These are phyloP conservation scores for Corvus hawaiiensis DNA, from an alignment of 2,113 vertebrate species.

Conservation along the genomic window DNA sequence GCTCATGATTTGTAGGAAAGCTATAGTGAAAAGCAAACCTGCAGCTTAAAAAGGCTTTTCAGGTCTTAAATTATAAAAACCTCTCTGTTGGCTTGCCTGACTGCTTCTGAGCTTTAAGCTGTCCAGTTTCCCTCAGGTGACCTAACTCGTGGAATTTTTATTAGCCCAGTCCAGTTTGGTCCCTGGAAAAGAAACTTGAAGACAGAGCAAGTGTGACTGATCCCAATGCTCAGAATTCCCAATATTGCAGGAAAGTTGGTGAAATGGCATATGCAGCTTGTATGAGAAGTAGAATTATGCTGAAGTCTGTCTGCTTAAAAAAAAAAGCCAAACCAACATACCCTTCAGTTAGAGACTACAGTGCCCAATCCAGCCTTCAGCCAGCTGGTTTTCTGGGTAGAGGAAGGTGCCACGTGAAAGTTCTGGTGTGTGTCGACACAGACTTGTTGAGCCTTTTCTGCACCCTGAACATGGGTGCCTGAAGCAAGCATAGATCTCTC, in stretches of 20 bases:
- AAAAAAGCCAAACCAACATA: neutral
- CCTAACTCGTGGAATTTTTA: neutral
- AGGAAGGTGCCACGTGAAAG: neutral
- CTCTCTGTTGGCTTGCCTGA: neutral
- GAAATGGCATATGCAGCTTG: neutral
- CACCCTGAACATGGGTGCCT: fast-evolving
- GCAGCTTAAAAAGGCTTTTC: neutral
- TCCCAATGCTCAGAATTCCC: neutral
- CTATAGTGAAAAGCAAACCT: neutral
- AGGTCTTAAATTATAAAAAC: neutral
- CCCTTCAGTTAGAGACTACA: neutral
- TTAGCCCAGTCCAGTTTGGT: neutral
- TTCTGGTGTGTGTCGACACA: neutral
- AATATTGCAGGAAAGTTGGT: neutral
- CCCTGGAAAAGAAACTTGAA: neutral
- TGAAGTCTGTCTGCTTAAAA: neutral
- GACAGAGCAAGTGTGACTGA: neutral
- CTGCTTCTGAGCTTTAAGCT: neutral
- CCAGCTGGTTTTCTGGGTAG: neutral
- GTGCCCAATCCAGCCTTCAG: neutral
- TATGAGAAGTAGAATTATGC: neutral
- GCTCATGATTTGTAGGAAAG: neutral
- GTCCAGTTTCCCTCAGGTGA: neutral
- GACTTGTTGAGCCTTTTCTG: neutral
- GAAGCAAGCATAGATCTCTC: neutral